These are phyloP conservation scores for Rhamnusium bicolor DNA, from an alignment of 2,888 invertebrate species.

Conservation along the genomic window DNA sequence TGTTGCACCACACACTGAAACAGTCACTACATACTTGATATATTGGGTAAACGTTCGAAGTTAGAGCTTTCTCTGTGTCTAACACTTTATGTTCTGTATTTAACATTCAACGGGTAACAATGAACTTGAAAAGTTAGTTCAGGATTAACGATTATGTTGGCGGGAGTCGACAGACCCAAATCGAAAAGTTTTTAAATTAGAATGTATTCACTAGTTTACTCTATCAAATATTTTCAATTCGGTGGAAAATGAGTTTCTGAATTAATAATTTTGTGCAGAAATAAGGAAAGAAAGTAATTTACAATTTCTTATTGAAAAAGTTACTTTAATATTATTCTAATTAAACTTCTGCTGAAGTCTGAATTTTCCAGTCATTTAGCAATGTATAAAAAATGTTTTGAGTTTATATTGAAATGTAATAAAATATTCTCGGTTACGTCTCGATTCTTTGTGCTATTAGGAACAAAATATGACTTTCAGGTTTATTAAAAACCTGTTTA, in stretches of 20 bases:
- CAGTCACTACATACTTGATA: too few relatives aligned
- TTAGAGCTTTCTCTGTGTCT: background rate
- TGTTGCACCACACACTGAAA: too few relatives aligned
- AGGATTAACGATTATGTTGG: background rate
- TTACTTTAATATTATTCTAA: background rate
- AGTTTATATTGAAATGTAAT: background rate
- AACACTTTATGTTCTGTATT: background rate
- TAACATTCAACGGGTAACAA: background rate
- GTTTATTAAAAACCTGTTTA: too few relatives aligned
- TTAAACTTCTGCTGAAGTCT: background rate
- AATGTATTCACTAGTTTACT: background rate
- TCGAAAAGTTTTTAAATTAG: constrained; percentile 10
- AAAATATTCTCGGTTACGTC: too few relatives aligned
- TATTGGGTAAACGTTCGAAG: background rate
- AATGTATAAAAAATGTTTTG: background rate
- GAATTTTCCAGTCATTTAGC: background rate
- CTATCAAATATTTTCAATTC: constrained; percentile 10
- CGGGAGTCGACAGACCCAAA: background rate
- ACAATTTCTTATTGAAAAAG: constrained; percentile 10
- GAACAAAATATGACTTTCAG: too few relatives aligned
- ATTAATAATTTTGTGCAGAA: background rate
- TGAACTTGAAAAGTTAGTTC: constrained; percentile 3
- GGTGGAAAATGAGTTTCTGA: constrained; percentile 6
- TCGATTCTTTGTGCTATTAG: too few relatives aligned
- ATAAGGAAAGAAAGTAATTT: constrained; percentile 1